Base-by-base conservation (phyloP, 30 jellyfish, hydroid and myxozoan species). In the Pelagia noctiluca region DNA sequence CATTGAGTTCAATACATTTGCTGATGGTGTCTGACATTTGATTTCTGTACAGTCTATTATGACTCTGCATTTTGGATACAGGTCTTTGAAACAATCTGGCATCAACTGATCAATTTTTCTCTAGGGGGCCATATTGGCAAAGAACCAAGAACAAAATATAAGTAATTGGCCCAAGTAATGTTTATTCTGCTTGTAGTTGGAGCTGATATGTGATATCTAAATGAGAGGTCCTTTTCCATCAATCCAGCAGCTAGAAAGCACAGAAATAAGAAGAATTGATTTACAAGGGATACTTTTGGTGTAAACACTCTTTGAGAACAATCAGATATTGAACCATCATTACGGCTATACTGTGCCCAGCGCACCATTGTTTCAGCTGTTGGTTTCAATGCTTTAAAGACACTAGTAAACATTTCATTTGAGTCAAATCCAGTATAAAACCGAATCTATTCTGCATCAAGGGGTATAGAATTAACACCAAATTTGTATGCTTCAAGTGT, bases 111-210 rank as follows among this genome's bases (percentile, higher is more conserved):
- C 62, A 48, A 11, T 48, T 48, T 48, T 48, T 48, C 18, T 48
- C 62, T 48, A 48, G 18, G n/a, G n/a, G 62, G 62, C 62, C 62
- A 48, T 48, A 48, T 48, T 48, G 62, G 62, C 62, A 48, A 48
- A 48, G 62, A 48, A 13, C n/a, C 62, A 48, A 48, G 62, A 48
- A 48, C 62, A 48, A 48, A 11, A n/a, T 48, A 48, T 48, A 48
- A 48, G 62, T 48, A 48, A 48, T 48, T 48, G 62, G 62, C 62
- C 62, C 18, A 48, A 18, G 77, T 64, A 18, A 2, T 64, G 63
- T 22, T 29, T 34, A 64, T 64, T 64, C 77, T 64, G 77, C 77
- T 64, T 29, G 77, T 64, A 18, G 77, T 64, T 64, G 77, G 32
- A 18, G 77, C 77, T 64, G 77, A 64, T 64, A 64, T 64, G n/a